These are phyloP conservation scores for Poeciliopsis infans DNA, from an alignment of 2,797 vertebrate species.

Conservation along the genomic window DNA sequence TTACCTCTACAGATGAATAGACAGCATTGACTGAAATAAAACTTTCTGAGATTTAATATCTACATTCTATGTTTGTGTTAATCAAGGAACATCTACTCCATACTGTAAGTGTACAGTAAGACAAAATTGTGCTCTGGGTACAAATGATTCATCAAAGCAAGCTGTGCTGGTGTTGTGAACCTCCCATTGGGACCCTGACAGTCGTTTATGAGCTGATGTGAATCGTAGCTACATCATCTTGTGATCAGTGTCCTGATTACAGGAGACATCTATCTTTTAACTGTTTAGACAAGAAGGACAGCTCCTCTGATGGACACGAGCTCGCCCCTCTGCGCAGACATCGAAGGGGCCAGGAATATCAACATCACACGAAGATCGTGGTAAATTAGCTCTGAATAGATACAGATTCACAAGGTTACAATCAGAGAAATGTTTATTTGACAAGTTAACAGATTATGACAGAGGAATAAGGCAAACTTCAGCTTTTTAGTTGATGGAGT, in stretches of 20 bases:
- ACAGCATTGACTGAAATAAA: background rate
- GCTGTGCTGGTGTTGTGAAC: constrained; percentile 25
- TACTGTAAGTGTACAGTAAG: background rate
- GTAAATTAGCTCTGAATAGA: constrained; percentile 18
- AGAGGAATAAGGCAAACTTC: constrained; percentile 22
- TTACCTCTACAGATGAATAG: background rate
- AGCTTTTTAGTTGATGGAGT: constrained; percentile 24
- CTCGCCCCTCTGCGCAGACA: constrained; percentile 59
- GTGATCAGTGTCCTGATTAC: constrained; percentile 71
- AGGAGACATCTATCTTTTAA: constrained; percentile 66
- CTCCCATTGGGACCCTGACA: constrained; percentile 24
- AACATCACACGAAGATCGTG: constrained; percentile 12
- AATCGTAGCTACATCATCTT: constrained; percentile 32
- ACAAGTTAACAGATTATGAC: constrained; percentile 36
- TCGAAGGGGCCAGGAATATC: constrained; percentile 40
- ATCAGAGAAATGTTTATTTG: constrained; percentile 60
- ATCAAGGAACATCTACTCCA: background rate
- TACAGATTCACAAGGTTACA: constrained; percentile 30
- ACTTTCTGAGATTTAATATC: background rate
- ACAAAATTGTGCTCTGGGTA: background rate
- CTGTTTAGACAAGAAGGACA: constrained; percentile 67
- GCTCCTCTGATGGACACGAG: constrained; percentile 63
- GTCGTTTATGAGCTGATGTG: constrained; percentile 25
- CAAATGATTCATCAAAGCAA: constrained; percentile 32
- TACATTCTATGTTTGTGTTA: constrained; percentile 2